Base-by-base conservation (phyloP, 2,888 invertebrate genomes). In the Eupithecia tripunctaria region DNA sequence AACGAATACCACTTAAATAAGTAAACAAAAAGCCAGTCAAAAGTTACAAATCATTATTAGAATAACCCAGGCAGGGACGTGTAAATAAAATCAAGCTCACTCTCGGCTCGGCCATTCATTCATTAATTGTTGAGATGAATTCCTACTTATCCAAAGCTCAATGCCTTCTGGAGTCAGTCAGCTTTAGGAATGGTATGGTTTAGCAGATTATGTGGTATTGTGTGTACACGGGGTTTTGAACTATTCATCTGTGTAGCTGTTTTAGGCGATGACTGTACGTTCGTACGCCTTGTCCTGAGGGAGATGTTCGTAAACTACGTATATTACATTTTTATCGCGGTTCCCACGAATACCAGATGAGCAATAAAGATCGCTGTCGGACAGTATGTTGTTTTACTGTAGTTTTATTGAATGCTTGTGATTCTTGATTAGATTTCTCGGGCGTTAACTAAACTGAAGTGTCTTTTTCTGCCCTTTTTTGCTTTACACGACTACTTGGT, bases 311-410 rank as follows among this genome's bases (percentile, higher is more conserved):
- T 74, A 71, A 70, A 70, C 59, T 67, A 51, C 12, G 29, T 32
- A 32, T 21, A 63, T 63, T n/a, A 63, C 36, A 10, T 36, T 72
- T 67, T 75, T 75, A 72, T 70, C 60, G 64, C 67, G 63, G 67
- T 75, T 75, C 75, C 64, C 72, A 75, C 75, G 72, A 72, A 70
- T 75, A 72, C 36, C 27, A 41, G 56, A 56, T 25, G 25, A 25
- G 56, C 64, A 38, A 32, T 63, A 36, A 25, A 69, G 71, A 67
- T 71, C 68, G 71, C 63, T 27, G 59, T 47, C 67, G 41, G 64
- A 64, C 64, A 70, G 69, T 69, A 65, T 75, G 43, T 4, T 62
- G 27, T 60, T 69, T 69, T 71, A 68, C 47, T 47, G 38, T n/a
- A 8, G 10, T 68, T 71, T 70, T 64, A 65, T 60, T 65, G 56